Base-by-base conservation (phyloP, 2,797 vertebrate species). In the Alfaro cultratus region DNA sequence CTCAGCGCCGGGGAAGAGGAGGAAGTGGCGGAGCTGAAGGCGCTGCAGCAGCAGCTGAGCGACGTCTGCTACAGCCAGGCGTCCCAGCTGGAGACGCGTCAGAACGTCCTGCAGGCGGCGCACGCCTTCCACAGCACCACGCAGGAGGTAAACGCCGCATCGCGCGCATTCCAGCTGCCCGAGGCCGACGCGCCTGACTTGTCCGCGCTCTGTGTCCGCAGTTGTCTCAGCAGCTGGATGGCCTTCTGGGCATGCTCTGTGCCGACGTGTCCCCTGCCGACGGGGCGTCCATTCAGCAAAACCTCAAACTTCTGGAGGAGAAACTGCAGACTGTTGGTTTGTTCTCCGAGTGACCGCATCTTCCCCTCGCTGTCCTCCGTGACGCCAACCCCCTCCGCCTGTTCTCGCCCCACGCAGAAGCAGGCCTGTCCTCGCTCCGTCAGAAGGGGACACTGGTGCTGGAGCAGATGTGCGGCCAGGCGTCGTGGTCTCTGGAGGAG, bases 171-270 rank as follows among this genome's bases (percentile, higher is more conserved):
- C 31, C 60, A 36, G 15, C 60, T 18, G 29, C 8, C 31, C 31
- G 16, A 41, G 23, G 49, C 49, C 49, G 21, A 53, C 49, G 8
- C 49, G 21, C 49, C 49, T 53, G 49, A 53, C 49, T 21, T 7
- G 7, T 3, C 21, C 29, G 21, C 18, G 4, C 11, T 91, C 80
- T 75, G 85, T 91, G n/a, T 70, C 76, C 78, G 62, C 93, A 99
- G 99, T 92, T 99, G 92, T 99, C 98, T 81, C 99, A 99, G 96
- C 98, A 98, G 91, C 83, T 99, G 94, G 99, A 99, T 83, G 96
- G 98, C 83, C 96, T 99, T 78, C 96, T 99, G 84, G 98, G 98
- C 91, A 98, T 99, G 98, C 96, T 99, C 91, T 99, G 99, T 91
- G 98, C 98, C 46, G 99, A 99, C 78, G 98, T 99, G 79, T 97